Base-by-base conservation (phyloP, 2,888 invertebrate genomes). In the Pinctada fucata region DNA sequence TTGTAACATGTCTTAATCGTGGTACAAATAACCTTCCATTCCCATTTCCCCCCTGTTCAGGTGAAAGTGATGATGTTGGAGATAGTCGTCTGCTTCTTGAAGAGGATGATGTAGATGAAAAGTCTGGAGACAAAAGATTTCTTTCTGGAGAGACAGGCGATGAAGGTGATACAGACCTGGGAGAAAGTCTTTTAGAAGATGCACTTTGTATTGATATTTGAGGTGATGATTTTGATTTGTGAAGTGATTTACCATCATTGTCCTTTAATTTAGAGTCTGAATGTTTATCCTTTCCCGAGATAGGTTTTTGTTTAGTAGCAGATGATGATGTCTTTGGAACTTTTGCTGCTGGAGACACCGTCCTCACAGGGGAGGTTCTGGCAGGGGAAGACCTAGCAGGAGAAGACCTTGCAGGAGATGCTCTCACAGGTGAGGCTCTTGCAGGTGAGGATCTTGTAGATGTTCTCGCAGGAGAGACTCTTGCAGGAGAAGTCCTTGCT, bases 1-100 rank as follows among this genome's bases (percentile, higher is more conserved):
- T 89, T 51, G 85, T 79, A 47, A 87, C 83, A 66, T 87, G 86
- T 72, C 86, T 78, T n/a, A 51, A 65, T 16, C 68, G 4, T 71
- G 73, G 70, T 50, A 72, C 72, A 49, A 50, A 52, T 58, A 50
- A 51, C 51, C 73, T 47, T 63, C 70, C 68, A 71, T 74, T n/a
- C 51, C 76, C 63, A 50, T 51, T 16, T 51, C 74, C 63, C 70
- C 69, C 47, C 67, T 74, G 63, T 52, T 72, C 72, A 16, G 16
- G 31, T 16, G 71, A 1, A 58, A 47, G 31, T 64, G 13, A 58
- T 31, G 51, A 48, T n/a, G 64, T 72, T 0, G 72, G 72, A 48
- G 67, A 67, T 6, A 67, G 49, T 67, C 49, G 65, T 58, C 77
- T 72, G 8, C 50, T 71, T 16, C 68, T 77, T 2, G 31, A 52